These are phyloP conservation scores for Pseudotriccus pelzelni DNA, from an alignment of 2,797 vertebrate species.

Conservation along the genomic window DNA sequence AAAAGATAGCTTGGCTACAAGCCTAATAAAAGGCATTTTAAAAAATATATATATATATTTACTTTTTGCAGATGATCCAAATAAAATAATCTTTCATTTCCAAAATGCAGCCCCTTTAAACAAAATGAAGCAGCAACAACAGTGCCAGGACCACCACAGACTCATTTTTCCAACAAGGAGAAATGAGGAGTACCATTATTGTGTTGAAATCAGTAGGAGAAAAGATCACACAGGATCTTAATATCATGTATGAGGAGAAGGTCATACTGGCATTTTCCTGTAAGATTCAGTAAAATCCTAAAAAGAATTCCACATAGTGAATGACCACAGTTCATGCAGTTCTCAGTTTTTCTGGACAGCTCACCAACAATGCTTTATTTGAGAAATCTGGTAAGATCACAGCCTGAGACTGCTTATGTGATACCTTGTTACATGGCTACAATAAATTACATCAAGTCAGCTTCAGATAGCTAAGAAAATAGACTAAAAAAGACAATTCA, in stretches of 20 bases:
- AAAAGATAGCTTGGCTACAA: neutral
- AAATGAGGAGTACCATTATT: neutral
- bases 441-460: neutral
- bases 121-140: neutral
- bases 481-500: neutral
- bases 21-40: neutral
- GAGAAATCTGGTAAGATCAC: neutral
- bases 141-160: neutral
- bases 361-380: neutral
- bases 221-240: neutral
- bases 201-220: neutral
- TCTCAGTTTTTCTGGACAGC: neutral
- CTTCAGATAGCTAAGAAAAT: neutral
- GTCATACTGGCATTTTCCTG: neutral
- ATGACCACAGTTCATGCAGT: neutral
- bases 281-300: neutral
- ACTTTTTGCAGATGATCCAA: neutral
- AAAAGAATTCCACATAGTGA: neutral
- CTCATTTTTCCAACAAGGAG: neutral
- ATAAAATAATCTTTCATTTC: neutral
- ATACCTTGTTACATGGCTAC: neutral
- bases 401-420: neutral
- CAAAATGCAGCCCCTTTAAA: neutral
- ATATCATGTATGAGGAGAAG: neutral
- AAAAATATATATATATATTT: accelerated